Base-by-base conservation (phyloP, 2,888 invertebrate species). In the Prostheceraeus crozeri region DNA sequence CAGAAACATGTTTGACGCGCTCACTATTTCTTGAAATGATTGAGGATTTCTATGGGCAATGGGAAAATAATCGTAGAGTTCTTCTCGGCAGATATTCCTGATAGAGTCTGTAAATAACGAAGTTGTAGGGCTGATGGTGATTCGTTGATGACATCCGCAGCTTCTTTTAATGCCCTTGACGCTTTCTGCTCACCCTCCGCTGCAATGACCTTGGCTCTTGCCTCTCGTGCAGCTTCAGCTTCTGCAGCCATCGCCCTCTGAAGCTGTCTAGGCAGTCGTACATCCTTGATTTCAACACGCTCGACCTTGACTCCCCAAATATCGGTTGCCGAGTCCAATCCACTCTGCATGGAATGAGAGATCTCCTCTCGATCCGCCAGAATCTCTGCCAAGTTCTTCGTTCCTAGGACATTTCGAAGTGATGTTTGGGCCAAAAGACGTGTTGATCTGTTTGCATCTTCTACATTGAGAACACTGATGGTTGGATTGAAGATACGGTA, bases 271-370 rank as follows among this genome's bases (percentile, higher is more conserved):
- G 56, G 56, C 11, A 56, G 16, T 16, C 11, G 14, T 11, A 56
- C 53, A 56, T 56, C 56, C 21, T 56, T 56, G 58, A 75, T 70
- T 68, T 75, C 75, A 28, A 75, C 73, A 56, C 73, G 66, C 64
- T 75, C 75, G 28, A 79, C 78, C 66, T 76, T 76, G 36, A 77
- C 75, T 31, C 77, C 78, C 74, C 78, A 78, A 14, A 19, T n/a
- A 8, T n/a, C n/a, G 6, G 40, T 40, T 4, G 16, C 4, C n/a
- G n/a, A 6, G 10, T 6, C 14, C 8, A 40, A 19, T 8, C 16
- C 40, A 8, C 16, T 40, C 70, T 72, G 14, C n/a, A 40, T 40
- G 8, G n/a, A 14, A 11, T 6, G 4, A n/a, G n/a, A n/a, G 6
- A 40, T 40, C 6, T 14, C 16, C 8, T 40, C 40, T 14, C 40